These are phyloP conservation scores for Octodon degus DNA, from an alignment of 2,113 vertebrate species.

Conservation along the genomic window DNA sequence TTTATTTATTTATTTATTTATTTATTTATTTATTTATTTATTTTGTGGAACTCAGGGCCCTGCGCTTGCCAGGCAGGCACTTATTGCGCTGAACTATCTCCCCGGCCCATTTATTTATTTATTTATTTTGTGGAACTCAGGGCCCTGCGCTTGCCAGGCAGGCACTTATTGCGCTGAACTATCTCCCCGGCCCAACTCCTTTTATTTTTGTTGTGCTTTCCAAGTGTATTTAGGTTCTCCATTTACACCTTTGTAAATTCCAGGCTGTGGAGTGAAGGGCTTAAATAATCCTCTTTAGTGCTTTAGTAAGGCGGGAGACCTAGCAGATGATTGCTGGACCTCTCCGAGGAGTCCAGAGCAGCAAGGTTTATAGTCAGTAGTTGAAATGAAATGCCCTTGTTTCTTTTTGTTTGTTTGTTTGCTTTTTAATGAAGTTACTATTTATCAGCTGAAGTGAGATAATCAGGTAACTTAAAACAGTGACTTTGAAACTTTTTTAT, in stretches of 20 bases:
- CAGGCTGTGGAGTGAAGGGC: not conserved
- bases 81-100: too few relatives aligned
- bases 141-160: too few relatives aligned
- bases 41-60: too few relatives aligned
- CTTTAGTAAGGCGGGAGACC: not conserved
- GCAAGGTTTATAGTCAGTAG: not conserved
- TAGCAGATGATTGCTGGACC: not conserved
- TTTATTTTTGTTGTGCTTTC: constrained; percentile 37
- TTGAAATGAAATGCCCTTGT: not conserved
- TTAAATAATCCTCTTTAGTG: not conserved
- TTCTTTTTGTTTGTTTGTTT: not conserved
- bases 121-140: too few relatives aligned
- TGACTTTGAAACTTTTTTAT: constrained; percentile 49
- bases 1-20: too few relatives aligned
- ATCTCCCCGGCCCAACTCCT: not conserved
- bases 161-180: too few relatives aligned
- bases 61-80: too few relatives aligned
- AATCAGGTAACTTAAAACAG: constrained; percentile 30
- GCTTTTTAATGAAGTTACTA: not conserved
- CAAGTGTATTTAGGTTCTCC: constrained; percentile 16
- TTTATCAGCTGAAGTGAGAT: constrained; percentile 50
- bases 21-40: too few relatives aligned
- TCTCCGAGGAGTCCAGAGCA: not conserved
- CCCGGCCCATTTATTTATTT: too few relatives aligned
- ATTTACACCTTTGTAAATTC: constrained; percentile 42